Evolutionary conservation across 2,113 vertebrate genomes (phyloP), one percentile per base, ranked within the genome.

Genomic region (Tricholaema leucomelas): DNA sequence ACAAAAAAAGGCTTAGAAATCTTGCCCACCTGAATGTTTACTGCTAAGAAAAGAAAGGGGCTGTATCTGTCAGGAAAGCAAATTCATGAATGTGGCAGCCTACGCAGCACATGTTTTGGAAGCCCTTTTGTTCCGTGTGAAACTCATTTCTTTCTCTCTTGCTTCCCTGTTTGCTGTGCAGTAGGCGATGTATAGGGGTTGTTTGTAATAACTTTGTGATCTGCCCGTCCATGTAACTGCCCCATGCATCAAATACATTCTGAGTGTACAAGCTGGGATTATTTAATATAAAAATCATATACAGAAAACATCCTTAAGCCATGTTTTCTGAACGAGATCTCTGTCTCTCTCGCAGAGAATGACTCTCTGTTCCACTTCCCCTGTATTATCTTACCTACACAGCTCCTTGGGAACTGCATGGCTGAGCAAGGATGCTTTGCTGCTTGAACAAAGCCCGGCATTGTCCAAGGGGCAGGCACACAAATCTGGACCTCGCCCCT

Each of bases 361-460:
- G 81, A 74, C 75, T 80, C 91, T 91, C 93, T 96, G 93, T 96
- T 92, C 75, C 84, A 38, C 55, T 94, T 89, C 91, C 89, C 93
- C 79, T 85, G 93, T 95, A 91, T 96, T 93, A 94, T 92, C 91
- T 96, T 95, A 96, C 93, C 95, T 96, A 64, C 27, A 3, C 25
- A 67, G 89, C 76, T 95, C 92, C 91, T 96, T 91, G 91, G 93
- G 92, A 96, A 92, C 94, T 91, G 95, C 92, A 91, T 73, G 87
- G 93, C 95, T 90, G 92, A 96, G 95, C 91, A 94, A 95, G 87
- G 96, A 94, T 92, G 94, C 87, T 89, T 89, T 96, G 91, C 95
- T 72, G 72, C 85, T 87, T 1, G 0, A 93, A 96, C 93, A 96
- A 96, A 96, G 95, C 87, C 79, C 4, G 10, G 92, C 88, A 94